Evolutionary conservation across 1,140 invertebrate genomes (phyloP).

Genomic region (Drosophila orosa): DNA sequence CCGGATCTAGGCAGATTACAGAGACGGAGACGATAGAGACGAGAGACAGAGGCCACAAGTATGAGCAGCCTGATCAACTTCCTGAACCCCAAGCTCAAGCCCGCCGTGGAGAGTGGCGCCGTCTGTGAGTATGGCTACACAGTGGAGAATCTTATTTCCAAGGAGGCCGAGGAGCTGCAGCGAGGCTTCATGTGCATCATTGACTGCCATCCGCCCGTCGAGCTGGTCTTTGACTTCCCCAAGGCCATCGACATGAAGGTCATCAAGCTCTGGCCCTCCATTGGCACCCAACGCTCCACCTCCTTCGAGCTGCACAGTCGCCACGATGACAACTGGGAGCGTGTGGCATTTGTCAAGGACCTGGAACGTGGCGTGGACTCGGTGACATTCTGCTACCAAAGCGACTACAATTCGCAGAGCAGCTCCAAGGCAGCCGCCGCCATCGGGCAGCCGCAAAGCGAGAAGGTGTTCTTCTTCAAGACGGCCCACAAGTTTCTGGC

Average conservation of each 20-base stretch:
- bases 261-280: conserved; percentile 86
- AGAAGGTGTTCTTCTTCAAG: conserved; percentile 83
- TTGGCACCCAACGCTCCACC: conserved; percentile 87
- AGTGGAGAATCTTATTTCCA: conserved; percentile 87
- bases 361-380: conserved; percentile 81
- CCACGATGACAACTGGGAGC: conserved; percentile 65
- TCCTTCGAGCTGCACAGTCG: conserved; percentile 87
- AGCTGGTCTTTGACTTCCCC: conserved; percentile 88
- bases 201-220: conserved; percentile 90
- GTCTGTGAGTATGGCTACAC: conserved; percentile 87
- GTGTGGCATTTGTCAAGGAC: conserved; percentile 84
- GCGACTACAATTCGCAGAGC: conserved; percentile 72
- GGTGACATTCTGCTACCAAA: conserved; percentile 86
- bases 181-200: conserved; percentile 89
- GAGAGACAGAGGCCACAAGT: conserved; percentile 11
- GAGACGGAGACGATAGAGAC: not conserved
- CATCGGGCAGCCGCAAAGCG: conserved; percentile 43
- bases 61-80: conserved; percentile 84
- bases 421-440: conserved; percentile 44
- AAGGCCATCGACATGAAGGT: conserved; percentile 88
- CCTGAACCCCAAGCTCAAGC: conserved; percentile 84
- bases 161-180: conserved; percentile 79
- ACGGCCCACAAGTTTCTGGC: conserved; percentile 66
- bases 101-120: conserved; percentile 82
- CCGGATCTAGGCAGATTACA: not conserved